Conservation (phyloP, 2,113 vertebrate species). For the Candoia aspera region DNA sequence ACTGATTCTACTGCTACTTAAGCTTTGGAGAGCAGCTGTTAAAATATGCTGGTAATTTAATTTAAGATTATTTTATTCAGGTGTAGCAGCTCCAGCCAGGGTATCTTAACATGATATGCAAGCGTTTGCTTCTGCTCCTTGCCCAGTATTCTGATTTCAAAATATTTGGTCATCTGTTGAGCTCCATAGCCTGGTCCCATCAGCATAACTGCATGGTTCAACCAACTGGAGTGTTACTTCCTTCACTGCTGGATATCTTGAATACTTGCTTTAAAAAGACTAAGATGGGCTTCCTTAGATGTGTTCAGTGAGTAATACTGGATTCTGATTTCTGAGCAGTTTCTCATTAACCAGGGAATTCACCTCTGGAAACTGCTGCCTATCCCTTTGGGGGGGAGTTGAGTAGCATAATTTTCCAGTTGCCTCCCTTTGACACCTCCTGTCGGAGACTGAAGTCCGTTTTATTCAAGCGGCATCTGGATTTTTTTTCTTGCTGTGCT, state of each 20-base stretch:
- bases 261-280: not conserved
- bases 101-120: not conserved
- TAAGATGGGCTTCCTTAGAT: not conserved
- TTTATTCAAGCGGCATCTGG: not conserved
- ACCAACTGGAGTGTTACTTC: not conserved
- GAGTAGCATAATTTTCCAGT: not conserved
- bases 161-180: not conserved
- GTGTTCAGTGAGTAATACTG: not conserved
- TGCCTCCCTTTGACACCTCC: not conserved
- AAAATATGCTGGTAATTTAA: not conserved
- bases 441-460: not conserved
- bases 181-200: not conserved
- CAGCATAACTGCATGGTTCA: not conserved
- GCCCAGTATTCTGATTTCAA: not conserved
- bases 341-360: not conserved
- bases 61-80: not conserved
- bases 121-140: not conserved
- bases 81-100: not conserved
- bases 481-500: not conserved
- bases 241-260: not conserved
- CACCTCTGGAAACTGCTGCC: not conserved
- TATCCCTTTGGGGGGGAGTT: too few relatives aligned
- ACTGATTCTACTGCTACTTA: not conserved
- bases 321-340: not conserved
- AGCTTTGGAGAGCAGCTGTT: not conserved